Base-by-base conservation (phyloP, 2,113 vertebrate genomes). In the Paracanthobrama guichenoti region DNA sequence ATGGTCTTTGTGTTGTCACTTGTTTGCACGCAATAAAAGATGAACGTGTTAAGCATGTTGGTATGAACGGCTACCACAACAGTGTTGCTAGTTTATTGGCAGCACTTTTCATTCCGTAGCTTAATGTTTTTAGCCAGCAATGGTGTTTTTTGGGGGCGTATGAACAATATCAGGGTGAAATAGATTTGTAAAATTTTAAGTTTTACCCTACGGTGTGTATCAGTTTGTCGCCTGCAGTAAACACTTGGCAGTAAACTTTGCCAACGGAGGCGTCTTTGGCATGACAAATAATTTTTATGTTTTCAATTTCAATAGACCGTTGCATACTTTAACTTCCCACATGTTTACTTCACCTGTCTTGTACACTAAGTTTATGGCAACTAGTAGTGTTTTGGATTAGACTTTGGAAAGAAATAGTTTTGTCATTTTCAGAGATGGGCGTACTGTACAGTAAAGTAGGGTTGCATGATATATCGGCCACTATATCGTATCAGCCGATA, bases 1-100 rank as follows among this genome's bases (percentile, higher is more conserved):
- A 60, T 62, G 2, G 26, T 16, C n/a, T n/a, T 44, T 16, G 14
- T 4, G 57, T 62, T 44, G 13, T 60, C 39, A 42, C 22, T 28
- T 6, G 24, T 62, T 79, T 79, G 77, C 77, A 79, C 14, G 2
- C 77, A 46, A 62, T 26, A 39, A 62, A 79, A 79, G 57, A 46
- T 62, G 10, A 78, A 59, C 35, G 16, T 1, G 50, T 77, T 57
- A 39, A 57, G 57, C 16, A 3, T 74, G 18, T 78, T 59, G 53
- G 31, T 46, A 42, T 44, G 28, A 76, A 55, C 50, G 3, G 69
- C 42, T 24, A 16, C 22, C n/a, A 26, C 22, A 16, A 13, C 69
- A 46, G 22, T 44, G 69, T 22, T 39, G 8, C 11, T 67, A 12
- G 22, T 22, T 71, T 22, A 71, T 22, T 71, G 9, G 35, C 31